A percentile compares a stretch with the other conserved stretches of the same genome.
Conservation (phyloP, 2,113 vertebrate species). For the Silurus asotus region DNA sequence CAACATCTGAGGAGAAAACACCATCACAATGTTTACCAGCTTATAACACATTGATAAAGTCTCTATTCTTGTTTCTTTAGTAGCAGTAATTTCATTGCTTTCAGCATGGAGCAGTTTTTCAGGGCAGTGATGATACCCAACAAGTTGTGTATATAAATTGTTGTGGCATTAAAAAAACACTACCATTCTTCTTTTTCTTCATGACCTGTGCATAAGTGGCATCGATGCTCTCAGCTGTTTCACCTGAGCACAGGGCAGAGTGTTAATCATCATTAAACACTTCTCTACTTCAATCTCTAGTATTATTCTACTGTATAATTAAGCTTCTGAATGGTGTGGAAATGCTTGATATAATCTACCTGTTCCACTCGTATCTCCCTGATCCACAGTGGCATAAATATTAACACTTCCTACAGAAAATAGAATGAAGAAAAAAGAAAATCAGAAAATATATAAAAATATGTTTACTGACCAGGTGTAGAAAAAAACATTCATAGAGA, state of each 20-base stretch:
- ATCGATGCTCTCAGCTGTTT: neutral
- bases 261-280: neutral
- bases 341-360: neutral
- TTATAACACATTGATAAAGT: neutral
- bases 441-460: neutral
- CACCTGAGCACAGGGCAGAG: slow-evolving; percentile 4
- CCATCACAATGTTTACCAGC: neutral
- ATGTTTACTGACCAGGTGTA: neutral
- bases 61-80: neutral
- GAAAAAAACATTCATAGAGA: neutral
- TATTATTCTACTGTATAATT: no score
- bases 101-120: neutral
- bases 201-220: slow-evolving; percentile 3
- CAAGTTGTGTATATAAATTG: neutral
- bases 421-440: neutral
- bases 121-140: neutral
- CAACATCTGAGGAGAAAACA: neutral
- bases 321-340: neutral
- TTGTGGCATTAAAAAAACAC: neutral
- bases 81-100: neutral
- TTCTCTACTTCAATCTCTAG: no score
- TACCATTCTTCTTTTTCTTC: neutral
- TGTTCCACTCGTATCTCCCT: neutral
- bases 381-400: neutral
- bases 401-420: slow-evolving; percentile 5